Conservation (phyloP, 2,797 vertebrate species). For the Crenichthys baileyi region DNA sequence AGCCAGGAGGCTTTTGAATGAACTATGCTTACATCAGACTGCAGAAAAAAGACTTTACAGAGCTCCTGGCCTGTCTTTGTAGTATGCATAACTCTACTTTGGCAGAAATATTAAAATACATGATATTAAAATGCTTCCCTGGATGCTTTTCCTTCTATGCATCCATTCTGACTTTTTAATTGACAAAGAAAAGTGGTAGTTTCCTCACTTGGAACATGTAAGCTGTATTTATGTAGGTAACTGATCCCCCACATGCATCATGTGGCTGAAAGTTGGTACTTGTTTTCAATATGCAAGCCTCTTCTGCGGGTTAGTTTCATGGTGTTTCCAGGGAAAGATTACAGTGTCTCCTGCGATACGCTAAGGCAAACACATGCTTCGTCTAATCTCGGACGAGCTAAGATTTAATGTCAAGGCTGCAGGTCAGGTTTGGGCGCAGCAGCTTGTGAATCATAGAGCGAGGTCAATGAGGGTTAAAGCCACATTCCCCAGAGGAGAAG, state of each 20-base stretch:
- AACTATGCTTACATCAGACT: background rate
- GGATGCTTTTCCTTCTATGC: background rate
- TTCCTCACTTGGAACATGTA: constrained; percentile 3
- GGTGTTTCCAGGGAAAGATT: background rate
- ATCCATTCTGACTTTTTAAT: background rate
- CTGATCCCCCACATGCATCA: background rate
- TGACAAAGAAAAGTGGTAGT: background rate
- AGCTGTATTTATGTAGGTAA: background rate
- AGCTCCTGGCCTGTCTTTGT: background rate
- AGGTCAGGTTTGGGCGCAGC: background rate
- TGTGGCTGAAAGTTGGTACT: background rate
- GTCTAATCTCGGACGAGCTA: too few relatives aligned
- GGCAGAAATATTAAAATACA: background rate
- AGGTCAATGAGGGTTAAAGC: background rate
- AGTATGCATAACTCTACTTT: background rate
- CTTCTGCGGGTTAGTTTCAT: background rate
- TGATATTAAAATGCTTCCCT: background rate
- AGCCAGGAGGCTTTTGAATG: background rate
- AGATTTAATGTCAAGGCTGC: background rate
- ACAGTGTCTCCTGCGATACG: background rate
- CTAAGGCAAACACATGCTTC: background rate
- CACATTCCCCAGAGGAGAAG: background rate
- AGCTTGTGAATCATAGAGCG: background rate
- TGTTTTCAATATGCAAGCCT: background rate
- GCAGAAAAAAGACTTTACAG: background rate